Conservation (phyloP, 1,140 invertebrate genomes). For the Bombus affinis region DNA sequence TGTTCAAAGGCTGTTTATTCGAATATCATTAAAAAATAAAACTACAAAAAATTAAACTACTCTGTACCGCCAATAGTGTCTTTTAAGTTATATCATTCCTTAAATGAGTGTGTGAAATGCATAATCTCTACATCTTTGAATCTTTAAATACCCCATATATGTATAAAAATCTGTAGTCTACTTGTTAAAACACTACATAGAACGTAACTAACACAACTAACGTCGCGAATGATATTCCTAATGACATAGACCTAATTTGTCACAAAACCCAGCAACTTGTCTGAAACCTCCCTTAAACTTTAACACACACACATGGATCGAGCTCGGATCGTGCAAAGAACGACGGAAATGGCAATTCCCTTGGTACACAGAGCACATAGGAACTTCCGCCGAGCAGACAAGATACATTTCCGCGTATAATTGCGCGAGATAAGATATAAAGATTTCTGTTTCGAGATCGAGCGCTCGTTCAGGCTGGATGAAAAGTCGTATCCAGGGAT, state of each 20-base stretch:
- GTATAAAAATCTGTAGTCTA: no score
- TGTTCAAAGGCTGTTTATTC: no score
- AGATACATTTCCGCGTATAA: constrained; percentile 12
- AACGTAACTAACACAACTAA: no score
- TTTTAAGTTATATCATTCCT: no score
- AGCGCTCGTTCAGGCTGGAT: constrained; percentile 6
- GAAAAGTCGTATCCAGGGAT: constrained; percentile 31
- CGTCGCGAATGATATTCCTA: background rate
- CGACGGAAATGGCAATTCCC: constrained; percentile 7
- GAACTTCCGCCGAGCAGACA: background rate
- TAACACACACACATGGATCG: background rate
- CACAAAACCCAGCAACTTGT: background rate
- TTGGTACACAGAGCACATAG: background rate
- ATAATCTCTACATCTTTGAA: no score
- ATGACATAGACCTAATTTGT: constrained; percentile 2
- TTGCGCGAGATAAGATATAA: constrained; percentile 7
- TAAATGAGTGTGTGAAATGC: no score
- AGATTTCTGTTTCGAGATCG: constrained; percentile 2
- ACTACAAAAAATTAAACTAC: no score
- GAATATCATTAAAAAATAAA: no score
- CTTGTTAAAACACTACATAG: no score
- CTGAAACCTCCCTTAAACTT: background rate
- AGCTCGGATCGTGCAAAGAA: background rate
- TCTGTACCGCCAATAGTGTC: no score
- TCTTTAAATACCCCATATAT: no score